Conservation (phyloP, 2,797 vertebrate genomes). For the Lepus townsendii region DNA sequence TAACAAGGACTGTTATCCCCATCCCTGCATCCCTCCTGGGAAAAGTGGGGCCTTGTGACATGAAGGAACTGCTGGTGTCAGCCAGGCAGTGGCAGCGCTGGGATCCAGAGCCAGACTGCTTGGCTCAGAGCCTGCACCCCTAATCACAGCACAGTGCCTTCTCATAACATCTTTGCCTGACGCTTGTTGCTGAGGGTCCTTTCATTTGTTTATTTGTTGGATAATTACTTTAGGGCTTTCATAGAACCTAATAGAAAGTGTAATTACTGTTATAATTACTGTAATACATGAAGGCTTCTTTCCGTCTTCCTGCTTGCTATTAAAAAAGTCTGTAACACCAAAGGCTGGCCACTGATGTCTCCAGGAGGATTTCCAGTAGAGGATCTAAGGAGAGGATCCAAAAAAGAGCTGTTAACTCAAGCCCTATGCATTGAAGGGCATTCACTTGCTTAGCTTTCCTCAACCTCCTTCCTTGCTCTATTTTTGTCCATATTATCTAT, state of each 20-base stretch:
- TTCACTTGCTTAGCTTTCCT: not conserved
- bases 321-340: not conserved
- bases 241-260: conserved; percentile 55
- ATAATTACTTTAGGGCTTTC: conserved; percentile 62
- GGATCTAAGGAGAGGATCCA: not conserved
- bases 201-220: conserved; percentile 45
- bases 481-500: not conserved
- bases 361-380: not conserved
- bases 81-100: not conserved
- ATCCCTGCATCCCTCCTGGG: not conserved
- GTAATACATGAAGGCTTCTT: not conserved
- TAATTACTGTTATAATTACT: conserved; percentile 42
- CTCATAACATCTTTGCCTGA: not conserved
- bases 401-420: not conserved
- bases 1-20: not conserved
- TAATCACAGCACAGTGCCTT: not conserved
- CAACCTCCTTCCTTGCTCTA: not conserved
- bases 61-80: not conserved
- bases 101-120: not conserved
- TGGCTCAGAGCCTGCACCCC: not conserved
- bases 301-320: not conserved
- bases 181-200: not conserved
- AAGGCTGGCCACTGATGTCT: not conserved
- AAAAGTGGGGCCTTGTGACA: not conserved
- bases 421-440: not conserved